phyloP scores from a whole-genome alignment of 2,113 vertebrate genomes.

The Heterotis niloticus region DNA sequence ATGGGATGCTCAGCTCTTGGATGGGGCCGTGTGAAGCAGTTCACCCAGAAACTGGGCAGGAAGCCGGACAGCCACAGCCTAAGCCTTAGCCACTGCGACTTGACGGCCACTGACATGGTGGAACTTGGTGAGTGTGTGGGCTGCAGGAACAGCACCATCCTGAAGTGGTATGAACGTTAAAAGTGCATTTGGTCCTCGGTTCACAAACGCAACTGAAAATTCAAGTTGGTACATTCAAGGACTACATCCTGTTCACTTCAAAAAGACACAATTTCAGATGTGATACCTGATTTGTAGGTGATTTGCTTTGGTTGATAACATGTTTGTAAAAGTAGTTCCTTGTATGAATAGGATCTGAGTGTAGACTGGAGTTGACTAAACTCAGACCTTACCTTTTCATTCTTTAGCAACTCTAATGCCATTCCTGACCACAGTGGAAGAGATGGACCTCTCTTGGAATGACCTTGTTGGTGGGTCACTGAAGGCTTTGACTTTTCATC shows the following conservation, averaged over 20 bases:
- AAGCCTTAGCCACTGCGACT: constrained; percentile 68
- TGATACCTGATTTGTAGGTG: too few relatives aligned
- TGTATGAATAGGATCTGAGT: not conserved
- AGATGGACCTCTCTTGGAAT: constrained; percentile 84
- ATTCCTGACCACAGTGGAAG: constrained; percentile 71
- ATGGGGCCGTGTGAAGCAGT: constrained; percentile 63
- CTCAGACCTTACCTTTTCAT: constrained; percentile 3
- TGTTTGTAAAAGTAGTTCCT: too few relatives aligned
- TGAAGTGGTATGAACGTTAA: too few relatives aligned
- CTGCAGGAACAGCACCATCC: not conserved
- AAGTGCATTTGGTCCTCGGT: too few relatives aligned
- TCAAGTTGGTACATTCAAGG: too few relatives aligned
- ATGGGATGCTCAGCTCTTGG: constrained; percentile 39
- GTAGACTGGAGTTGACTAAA: not conserved
- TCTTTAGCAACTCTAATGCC: constrained; percentile 63
- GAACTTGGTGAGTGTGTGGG: constrained; percentile 64
- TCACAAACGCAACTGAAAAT: too few relatives aligned
- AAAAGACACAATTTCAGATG: too few relatives aligned
- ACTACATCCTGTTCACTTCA: too few relatives aligned
- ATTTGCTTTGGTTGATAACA: too few relatives aligned
- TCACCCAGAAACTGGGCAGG: constrained; percentile 72
- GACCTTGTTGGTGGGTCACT: constrained; percentile 70
- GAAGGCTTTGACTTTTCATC: constrained; percentile 59
- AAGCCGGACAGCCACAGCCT: constrained; percentile 57
- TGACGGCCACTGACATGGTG: constrained; percentile 64